phyloP scores from a whole-genome alignment of 2,113 vertebrate genomes.

The Paradoxurus hermaphroditus region DNA sequence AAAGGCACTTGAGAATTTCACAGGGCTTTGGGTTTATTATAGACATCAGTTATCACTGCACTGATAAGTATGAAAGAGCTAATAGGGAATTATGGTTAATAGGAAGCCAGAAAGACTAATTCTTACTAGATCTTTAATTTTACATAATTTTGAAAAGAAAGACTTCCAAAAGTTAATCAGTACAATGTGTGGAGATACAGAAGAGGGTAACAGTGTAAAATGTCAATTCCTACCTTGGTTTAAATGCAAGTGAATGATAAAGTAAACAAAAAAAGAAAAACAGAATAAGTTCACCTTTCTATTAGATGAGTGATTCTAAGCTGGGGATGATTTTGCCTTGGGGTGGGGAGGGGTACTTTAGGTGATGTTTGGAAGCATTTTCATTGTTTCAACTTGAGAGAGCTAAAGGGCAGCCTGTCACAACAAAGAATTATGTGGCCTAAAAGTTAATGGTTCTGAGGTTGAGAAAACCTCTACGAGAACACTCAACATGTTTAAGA shows the following conservation, averaged over 20 bases:
- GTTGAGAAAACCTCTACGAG: not conserved
- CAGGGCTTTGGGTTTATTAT: not conserved
- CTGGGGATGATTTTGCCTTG: not conserved
- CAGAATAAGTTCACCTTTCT: not conserved
- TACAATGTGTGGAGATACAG: not conserved
- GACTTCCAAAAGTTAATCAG: not conserved
- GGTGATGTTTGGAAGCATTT: not conserved
- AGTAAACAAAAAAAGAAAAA: not conserved
- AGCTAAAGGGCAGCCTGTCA: not conserved
- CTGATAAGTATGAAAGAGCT: not conserved
- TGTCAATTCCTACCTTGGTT: not conserved
- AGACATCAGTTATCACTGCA: not conserved
- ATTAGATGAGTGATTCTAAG: not conserved
- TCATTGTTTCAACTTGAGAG: not conserved
- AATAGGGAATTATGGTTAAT: not conserved
- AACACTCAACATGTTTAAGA: not conserved
- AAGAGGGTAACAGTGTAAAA: not conserved
- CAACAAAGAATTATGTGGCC: not conserved
- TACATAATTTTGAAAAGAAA: not conserved
- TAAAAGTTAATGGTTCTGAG: not conserved
- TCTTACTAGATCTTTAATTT: not conserved
- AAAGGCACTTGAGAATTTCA: not conserved
- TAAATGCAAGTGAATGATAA: not conserved
- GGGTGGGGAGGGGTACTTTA: not conserved
- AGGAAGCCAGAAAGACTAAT: not conserved